Percentiles rank a stretch among this genome's conserved stretches.
phyloP scores from a whole-genome alignment of 2,888 invertebrate genomes.

The Phortica magna region DNA sequence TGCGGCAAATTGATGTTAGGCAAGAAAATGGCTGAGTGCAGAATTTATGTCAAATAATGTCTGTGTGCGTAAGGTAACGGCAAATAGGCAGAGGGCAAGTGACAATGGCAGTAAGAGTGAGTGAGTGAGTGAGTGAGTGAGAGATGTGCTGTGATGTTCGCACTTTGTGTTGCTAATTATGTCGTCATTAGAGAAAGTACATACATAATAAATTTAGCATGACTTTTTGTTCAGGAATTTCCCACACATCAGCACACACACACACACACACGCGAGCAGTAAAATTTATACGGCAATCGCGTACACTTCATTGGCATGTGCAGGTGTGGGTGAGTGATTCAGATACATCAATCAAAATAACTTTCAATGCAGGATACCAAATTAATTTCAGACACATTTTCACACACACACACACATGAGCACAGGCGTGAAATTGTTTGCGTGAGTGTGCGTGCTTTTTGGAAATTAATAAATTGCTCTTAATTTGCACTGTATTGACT shows the following conservation, averaged over 20 bases:
- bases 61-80: too few relatives aligned
- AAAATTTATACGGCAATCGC: not conserved
- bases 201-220: conserved; percentile 55
- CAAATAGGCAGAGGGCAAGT: not conserved
- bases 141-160: conserved; percentile 30
- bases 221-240: conserved; percentile 56
- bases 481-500: conserved; percentile 17
- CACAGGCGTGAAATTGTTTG: not conserved
- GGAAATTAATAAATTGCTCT: conserved; percentile 46
- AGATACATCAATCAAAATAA: conserved; percentile 28
- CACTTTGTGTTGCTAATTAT: conserved; percentile 69
- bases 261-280: conserved; percentile 41
- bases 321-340: conserved; percentile 29
- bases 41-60: conserved; percentile 6
- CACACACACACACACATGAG: not conserved
- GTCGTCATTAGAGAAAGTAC: conserved; percentile 63
- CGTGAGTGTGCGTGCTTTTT: conserved; percentile 41
- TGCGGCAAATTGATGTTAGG: not conserved
- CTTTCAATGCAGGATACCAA: conserved; percentile 24
- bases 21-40: not conserved
- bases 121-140: not conserved
- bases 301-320: not conserved
- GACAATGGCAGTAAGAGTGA: not conserved
- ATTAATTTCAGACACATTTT: conserved; percentile 23
- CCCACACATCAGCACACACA: conserved; percentile 29